These are phyloP conservation scores for Poeciliopsis infans DNA, from an alignment of 2,797 vertebrate species.

Conservation along the genomic window DNA sequence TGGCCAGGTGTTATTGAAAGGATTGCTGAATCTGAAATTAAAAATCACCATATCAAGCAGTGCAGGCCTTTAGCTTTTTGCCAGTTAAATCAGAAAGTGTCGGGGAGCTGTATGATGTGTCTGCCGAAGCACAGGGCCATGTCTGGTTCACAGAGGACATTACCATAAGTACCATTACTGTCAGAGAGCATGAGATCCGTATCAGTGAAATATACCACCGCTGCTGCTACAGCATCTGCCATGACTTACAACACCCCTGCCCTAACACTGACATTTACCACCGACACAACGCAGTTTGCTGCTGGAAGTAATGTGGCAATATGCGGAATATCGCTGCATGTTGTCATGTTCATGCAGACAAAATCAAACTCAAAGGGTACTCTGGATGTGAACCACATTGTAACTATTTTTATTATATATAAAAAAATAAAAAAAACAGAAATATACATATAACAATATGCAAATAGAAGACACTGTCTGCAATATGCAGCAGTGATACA, in stretches of 20 bases:
- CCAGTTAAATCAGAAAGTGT: constrained; percentile 67
- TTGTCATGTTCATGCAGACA: constrained; percentile 36
- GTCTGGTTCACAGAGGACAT: constrained; percentile 74
- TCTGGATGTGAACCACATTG: background rate
- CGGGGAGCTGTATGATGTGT: constrained; percentile 45
- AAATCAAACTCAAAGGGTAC: background rate
- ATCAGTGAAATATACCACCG: constrained; percentile 66
- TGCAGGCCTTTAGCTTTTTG: constrained; percentile 28
- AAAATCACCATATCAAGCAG: constrained; percentile 54
- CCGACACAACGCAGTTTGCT: constrained; percentile 40
- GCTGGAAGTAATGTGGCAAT: constrained; percentile 51
- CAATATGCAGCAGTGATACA: background rate
- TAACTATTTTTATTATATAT: background rate
- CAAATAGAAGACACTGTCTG: background rate
- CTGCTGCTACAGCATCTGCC: constrained; percentile 49
- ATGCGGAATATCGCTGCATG: constrained; percentile 31
- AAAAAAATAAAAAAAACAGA: background rate
- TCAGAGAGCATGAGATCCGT: constrained; percentile 71
- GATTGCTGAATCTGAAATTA: constrained; percentile 47
- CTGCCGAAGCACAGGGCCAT: constrained; percentile 53
- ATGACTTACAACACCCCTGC: constrained; percentile 61
- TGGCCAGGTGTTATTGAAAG: constrained; percentile 27
- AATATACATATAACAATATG: background rate
- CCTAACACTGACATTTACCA: constrained; percentile 61
- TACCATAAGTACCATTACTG: constrained; percentile 77